phyloP scores from a whole-genome alignment of 2,888 invertebrate species.

The Eudemis profundana region DNA sequence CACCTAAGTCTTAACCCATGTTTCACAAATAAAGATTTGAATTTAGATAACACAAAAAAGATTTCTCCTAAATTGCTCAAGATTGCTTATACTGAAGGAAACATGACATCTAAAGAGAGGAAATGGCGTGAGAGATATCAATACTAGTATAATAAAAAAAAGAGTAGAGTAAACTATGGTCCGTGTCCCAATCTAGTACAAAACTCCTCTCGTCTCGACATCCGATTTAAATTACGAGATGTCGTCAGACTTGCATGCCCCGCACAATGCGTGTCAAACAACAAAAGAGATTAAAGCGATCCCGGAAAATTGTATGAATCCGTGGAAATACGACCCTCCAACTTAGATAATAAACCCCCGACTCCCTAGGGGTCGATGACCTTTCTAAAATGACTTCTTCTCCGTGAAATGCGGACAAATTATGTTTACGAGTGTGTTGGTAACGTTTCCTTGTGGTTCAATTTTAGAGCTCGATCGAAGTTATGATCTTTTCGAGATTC shows the following conservation, averaged over 20 bases:
- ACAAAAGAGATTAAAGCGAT: constrained; percentile 27
- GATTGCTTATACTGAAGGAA: too few species aligned
- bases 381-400: neutral
- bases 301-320: constrained; percentile 11
- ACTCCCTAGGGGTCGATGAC: constrained; percentile 7
- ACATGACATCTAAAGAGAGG: too few species aligned
- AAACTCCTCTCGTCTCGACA: neutral
- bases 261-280: constrained; percentile 29
- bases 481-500: too few species aligned
- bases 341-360: constrained; percentile 10
- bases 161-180: neutral
- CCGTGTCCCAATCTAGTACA: neutral
- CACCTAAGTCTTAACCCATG: too few species aligned
- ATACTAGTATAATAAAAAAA: neutral
- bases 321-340: neutral
- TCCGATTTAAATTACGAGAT: constrained; percentile 24
- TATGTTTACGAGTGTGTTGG: neutral
- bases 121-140: too few species aligned
- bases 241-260: constrained; percentile 7
- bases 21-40: too few species aligned
- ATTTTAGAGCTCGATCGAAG: too few species aligned
- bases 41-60: too few species aligned
- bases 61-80: too few species aligned
- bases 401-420: constrained; percentile 2
- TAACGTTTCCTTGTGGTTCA: neutral